phyloP scores from a whole-genome alignment of 2,888 invertebrate species.

The Folsomia manolachei region DNA sequence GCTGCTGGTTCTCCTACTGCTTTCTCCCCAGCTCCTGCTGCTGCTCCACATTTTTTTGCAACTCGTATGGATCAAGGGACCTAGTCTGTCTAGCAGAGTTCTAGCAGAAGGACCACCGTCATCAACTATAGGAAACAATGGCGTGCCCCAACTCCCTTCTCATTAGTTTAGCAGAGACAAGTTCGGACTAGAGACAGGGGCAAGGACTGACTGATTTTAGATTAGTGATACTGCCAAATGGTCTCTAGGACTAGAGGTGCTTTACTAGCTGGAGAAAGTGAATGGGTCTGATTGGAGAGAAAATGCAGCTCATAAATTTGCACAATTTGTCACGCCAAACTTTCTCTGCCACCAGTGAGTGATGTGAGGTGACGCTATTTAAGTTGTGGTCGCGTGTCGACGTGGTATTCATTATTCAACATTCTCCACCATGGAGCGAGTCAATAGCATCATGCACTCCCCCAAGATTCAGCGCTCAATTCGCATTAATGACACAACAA shows the following conservation, averaged over 20 bases:
- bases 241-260: too few relatives aligned
- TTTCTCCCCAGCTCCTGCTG: not conserved
- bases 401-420: conserved; percentile 12
- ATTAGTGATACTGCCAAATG: too few relatives aligned
- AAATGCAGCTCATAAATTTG: too few relatives aligned
- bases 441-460: conserved; percentile 63
- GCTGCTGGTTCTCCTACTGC: not conserved
- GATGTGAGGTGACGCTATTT: not conserved
- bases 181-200: too few relatives aligned
- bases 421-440: conserved; percentile 27
- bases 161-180: too few relatives aligned
- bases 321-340: too few relatives aligned
- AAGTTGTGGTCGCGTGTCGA: not conserved
- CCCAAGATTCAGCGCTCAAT: conserved; percentile 83
- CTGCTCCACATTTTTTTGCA: not conserved
- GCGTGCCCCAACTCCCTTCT: too few relatives aligned
- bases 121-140: not conserved
- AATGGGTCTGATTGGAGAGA: too few relatives aligned
- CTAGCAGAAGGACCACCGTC: not conserved
- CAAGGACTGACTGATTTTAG: too few relatives aligned
- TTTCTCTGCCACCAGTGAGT: conserved; percentile 1
- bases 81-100: too few relatives aligned
- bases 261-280: too few relatives aligned
- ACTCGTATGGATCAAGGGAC: not conserved
- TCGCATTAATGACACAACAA: conserved; percentile 78